Conservation (phyloP, 2,888 invertebrate genomes). For the Pandemis corylana region DNA sequence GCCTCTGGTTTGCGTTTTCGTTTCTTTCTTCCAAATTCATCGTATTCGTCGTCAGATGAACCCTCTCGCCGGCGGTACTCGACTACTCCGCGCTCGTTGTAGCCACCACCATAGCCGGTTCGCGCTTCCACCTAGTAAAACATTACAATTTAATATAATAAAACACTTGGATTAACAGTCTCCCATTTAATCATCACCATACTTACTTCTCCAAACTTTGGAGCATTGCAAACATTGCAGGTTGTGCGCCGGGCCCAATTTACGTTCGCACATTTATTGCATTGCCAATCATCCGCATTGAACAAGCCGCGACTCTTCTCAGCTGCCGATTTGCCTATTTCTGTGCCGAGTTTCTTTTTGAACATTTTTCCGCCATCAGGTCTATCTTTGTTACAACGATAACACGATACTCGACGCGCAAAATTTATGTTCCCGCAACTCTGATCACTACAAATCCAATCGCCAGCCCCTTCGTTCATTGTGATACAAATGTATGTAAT, state of each 20-base stretch:
- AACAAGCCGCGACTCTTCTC: conserved; percentile 98
- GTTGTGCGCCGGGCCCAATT: conserved; percentile 98
- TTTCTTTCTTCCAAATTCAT: conserved; percentile 93
- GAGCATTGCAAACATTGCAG: conserved; percentile 99
- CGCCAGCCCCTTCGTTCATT: conserved; percentile 82
- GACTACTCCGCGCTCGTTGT: conserved; percentile 97
- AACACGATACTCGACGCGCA: conserved; percentile 94
- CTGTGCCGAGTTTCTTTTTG: conserved; percentile 95
- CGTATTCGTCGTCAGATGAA: conserved; percentile 97
- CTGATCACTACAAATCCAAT: conserved; percentile 88
- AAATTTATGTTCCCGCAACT: conserved; percentile 98
- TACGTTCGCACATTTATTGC: conserved; percentile 99
- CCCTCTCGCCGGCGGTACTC: conserved; percentile 96
- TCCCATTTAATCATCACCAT: not conserved
- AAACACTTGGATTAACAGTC: not conserved
- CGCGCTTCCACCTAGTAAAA: conserved; percentile 87
- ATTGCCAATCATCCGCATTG: conserved; percentile 99
- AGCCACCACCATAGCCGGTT: conserved; percentile 94
- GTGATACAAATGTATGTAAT: conserved; percentile 57
- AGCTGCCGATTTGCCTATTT: conserved; percentile 99
- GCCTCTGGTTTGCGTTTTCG: conserved; percentile 76
- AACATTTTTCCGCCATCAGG: conserved; percentile 67
- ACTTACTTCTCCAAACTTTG: conserved; percentile 97
- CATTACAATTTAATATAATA: conserved; percentile 19
- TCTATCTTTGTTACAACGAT: conserved; percentile 93